A percentile compares a stretch with the other conserved stretches of the same genome.
phyloP scores from a whole-genome alignment of 2,113 vertebrate genomes.

The Rhinopithecus roxellana region DNA sequence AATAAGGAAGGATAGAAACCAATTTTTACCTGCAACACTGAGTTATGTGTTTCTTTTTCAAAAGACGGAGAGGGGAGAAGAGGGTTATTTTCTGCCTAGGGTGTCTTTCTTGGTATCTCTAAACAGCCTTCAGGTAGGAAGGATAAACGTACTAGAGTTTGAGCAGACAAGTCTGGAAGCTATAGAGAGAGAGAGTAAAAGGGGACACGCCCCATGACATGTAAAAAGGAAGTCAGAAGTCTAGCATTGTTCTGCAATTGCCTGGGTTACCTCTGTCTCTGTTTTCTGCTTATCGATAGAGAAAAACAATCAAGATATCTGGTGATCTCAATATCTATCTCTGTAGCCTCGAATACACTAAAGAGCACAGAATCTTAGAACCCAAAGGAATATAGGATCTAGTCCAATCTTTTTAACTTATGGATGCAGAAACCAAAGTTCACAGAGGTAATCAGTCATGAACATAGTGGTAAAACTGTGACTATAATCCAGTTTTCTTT shows the following conservation, averaged over 20 bases:
- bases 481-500: background rate
- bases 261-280: background rate
- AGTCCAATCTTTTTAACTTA: background rate
- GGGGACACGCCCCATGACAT: rapidly evolving
- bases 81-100: background rate
- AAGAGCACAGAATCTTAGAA: background rate
- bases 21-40: background rate
- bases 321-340: background rate
- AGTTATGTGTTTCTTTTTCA: background rate
- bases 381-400: no score
- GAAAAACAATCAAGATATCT: background rate
- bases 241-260: background rate
- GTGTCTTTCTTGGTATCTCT: background rate
- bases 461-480: background rate
- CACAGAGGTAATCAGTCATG: background rate
- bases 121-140: background rate
- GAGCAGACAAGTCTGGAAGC: background rate
- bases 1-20: background rate
- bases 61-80: background rate
- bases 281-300: background rate
- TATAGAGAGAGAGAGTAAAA: background rate
- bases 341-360: background rate
- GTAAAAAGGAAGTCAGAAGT: background rate
- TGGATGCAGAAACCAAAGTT: background rate
- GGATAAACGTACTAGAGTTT: background rate